phyloP scores from a whole-genome alignment of 2,888 invertebrate species.

The Nezara viridula region DNA sequence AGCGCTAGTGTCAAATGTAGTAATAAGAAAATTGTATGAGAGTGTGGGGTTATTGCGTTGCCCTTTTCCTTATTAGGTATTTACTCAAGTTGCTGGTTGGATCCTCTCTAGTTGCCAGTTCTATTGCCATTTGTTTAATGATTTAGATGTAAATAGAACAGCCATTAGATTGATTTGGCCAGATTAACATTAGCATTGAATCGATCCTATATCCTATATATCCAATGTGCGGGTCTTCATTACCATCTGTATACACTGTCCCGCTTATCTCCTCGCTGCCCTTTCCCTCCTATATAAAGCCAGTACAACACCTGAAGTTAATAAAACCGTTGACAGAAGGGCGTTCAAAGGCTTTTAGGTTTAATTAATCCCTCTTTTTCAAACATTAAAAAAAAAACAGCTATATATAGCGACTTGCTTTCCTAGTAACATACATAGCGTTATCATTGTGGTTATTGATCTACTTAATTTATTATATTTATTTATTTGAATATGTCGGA shows the following conservation, averaged over 20 bases:
- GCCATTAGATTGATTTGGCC: slow-evolving; percentile 6
- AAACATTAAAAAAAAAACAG: background rate
- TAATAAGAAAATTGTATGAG: background rate
- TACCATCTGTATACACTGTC: slow-evolving; percentile 11
- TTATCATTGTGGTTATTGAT: too few species aligned
- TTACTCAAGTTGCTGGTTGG: background rate
- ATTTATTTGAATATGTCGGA: too few species aligned
- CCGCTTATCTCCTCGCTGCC: background rate
- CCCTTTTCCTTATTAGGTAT: background rate
- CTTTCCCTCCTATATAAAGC: background rate
- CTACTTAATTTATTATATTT: too few species aligned
- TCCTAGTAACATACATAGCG: too few species aligned
- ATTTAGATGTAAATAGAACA: background rate
- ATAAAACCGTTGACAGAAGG: slow-evolving; percentile 1
- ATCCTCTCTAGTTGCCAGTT: background rate
- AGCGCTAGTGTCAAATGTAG: background rate
- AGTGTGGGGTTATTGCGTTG: background rate
- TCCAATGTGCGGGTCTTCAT: background rate
- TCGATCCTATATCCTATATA: slow-evolving; percentile 18
- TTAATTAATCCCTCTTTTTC: background rate
- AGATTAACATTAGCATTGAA: slow-evolving; percentile 13
- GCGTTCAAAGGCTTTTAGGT: background rate
- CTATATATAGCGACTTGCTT: too few species aligned
- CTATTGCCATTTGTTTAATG: background rate
- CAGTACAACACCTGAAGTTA: background rate